Percentiles rank a stretch among this genome's conserved stretches.
Conservation (phyloP, 2,797 vertebrate species). For the Anabas testudineus region DNA sequence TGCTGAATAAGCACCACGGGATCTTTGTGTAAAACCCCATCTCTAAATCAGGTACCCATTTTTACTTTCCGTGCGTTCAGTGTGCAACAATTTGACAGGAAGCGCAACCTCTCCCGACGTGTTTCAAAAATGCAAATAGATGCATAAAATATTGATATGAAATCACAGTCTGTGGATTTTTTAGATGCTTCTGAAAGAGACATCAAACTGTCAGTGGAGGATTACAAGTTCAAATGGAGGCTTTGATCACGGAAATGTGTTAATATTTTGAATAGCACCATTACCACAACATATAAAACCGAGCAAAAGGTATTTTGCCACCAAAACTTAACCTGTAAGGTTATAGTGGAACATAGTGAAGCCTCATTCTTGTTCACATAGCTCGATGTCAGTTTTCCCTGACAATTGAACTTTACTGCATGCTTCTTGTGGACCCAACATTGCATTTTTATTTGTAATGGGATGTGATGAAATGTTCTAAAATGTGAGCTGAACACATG, state of each 20-base stretch:
- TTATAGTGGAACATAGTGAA: no score
- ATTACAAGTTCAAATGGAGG: not conserved
- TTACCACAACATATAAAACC: not conserved
- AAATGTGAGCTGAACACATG: no score
- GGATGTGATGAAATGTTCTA: no score
- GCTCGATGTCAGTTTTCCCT: no score
- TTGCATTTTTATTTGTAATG: no score
- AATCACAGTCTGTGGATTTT: conserved; percentile 6
- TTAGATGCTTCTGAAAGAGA: not conserved
- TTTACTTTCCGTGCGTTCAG: conserved; percentile 9
- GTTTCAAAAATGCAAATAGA: conserved; percentile 43
- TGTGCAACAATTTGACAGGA: conserved; percentile 7
- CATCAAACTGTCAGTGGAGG: not conserved
- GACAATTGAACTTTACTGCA: not conserved
- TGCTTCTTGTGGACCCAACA: no score
- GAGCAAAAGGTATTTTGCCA: no score
- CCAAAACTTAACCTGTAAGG: not conserved
- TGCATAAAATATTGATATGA: conserved; percentile 28
- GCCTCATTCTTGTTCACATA: no score
- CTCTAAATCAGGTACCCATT: not conserved
- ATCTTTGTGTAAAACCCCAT: conserved; percentile 31
- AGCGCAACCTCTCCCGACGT: not conserved
- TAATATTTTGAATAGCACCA: not conserved
- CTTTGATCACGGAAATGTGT: not conserved
- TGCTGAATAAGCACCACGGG: conserved; percentile 12